phyloP scores from a whole-genome alignment of 2,888 invertebrate genomes.

The Orchesellides sinensis region DNA sequence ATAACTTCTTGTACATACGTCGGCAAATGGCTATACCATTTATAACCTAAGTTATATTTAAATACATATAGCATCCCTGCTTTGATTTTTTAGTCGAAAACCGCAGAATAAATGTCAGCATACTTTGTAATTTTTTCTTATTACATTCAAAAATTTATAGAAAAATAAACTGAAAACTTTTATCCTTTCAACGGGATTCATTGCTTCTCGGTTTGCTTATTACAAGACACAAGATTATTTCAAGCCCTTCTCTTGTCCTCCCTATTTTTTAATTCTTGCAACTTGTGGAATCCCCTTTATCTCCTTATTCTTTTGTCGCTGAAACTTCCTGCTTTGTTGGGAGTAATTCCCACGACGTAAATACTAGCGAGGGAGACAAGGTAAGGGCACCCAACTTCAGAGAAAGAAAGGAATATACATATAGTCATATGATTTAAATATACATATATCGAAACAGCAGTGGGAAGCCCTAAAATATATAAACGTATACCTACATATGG shows the following conservation, averaged over 20 bases:
- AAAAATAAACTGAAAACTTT: too few species aligned
- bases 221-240: too few species aligned
- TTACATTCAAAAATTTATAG: not conserved
- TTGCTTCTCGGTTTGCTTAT: not conserved
- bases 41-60: too few species aligned
- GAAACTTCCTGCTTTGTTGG: not conserved
- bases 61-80: too few species aligned
- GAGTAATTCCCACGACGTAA: not conserved
- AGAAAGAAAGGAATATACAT: not conserved
- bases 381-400: too few species aligned
- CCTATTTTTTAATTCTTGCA: constrained; percentile 15
- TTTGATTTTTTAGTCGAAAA: constrained; percentile 3
- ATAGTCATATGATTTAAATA: too few species aligned
- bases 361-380: not conserved
- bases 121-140: not conserved
- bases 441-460: too few species aligned
- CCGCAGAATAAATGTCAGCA: not conserved
- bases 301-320: too few species aligned
- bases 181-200: not conserved
- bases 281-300: constrained; percentile 8
- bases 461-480: too few species aligned
- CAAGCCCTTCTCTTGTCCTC: not conserved
- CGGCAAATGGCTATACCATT: too few species aligned
- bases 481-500: too few species aligned
- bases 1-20: too few species aligned